phyloP scores from a whole-genome alignment of 1,140 invertebrate species.

The Dolichoris vasculosae region DNA sequence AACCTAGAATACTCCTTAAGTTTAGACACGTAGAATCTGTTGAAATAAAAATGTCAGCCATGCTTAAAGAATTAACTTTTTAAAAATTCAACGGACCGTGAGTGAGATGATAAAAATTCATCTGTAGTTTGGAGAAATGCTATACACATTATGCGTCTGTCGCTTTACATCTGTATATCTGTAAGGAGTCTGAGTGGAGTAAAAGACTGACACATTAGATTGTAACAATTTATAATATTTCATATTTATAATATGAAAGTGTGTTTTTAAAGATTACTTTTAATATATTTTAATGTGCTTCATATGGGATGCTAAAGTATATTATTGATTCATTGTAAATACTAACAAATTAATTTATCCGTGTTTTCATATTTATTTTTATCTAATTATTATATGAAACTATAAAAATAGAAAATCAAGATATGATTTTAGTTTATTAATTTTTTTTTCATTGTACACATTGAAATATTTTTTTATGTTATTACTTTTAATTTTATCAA shows the following conservation, averaged over 20 bases:
- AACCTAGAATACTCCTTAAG: background rate
- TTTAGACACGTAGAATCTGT: background rate
- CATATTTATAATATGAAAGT: background rate
- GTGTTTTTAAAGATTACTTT: constrained; percentile 52
- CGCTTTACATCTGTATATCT: constrained; percentile 31
- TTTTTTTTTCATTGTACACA: no score
- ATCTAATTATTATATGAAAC: no score
- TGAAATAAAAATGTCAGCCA: constrained; percentile 41
- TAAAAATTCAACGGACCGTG: constrained; percentile 33
- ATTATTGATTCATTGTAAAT: no score
- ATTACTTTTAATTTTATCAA: no score
- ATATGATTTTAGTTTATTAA: no score
- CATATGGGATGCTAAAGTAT: no score
- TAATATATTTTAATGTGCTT: background rate
- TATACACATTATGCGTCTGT: background rate
- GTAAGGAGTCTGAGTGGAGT: background rate
- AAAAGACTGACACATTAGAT: background rate
- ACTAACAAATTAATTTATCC: no score
- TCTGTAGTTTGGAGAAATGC: background rate
- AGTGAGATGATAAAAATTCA: constrained; percentile 36
- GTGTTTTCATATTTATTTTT: no score
- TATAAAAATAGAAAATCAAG: no score
- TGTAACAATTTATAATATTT: background rate
- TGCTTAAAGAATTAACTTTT: background rate
- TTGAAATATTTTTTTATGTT: no score